A percentile compares a stretch with the other conserved stretches of the same genome.
phyloP scores from a whole-genome alignment of 2,797 vertebrate genomes.

The Diceros bicornis region DNA sequence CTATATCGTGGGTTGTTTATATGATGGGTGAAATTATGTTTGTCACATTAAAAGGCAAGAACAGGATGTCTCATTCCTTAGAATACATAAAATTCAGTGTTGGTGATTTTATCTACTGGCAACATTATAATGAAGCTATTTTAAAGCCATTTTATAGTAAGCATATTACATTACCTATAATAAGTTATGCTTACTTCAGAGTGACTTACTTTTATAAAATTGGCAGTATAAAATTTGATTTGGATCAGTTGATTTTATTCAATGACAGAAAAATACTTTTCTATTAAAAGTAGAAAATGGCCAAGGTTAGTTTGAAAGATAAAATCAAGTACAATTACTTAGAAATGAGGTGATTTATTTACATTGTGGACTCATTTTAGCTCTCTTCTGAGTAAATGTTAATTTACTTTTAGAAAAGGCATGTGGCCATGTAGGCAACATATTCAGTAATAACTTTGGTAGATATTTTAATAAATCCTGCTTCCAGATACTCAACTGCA shows the following conservation, averaged over 20 bases:
- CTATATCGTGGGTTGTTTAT: background rate
- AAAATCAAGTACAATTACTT: conserved; percentile 53
- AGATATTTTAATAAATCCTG: conserved; percentile 74
- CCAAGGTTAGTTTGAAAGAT: conserved; percentile 51
- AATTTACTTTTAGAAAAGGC: conserved; percentile 66
- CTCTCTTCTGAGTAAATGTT: conserved; percentile 69
- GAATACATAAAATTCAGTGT: background rate
- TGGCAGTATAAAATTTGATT: conserved; percentile 46
- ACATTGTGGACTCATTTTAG: conserved; percentile 62
- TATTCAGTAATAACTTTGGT: conserved; percentile 64
- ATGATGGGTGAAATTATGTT: background rate
- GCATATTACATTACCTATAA: background rate
- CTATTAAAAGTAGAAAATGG: conserved; percentile 59
- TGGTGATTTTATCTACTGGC: background rate
- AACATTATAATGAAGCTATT: conserved; percentile 36
- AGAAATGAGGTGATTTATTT: conserved; percentile 41
- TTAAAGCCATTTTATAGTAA: conserved; percentile 34
- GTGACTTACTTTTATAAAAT: conserved; percentile 54
- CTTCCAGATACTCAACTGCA: conserved; percentile 21
- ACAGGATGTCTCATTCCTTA: conserved; percentile 14
- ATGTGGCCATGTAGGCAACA: conserved; percentile 28
- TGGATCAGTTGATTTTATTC: conserved; percentile 50
- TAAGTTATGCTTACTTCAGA: conserved; percentile 38
- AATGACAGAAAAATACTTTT: conserved; percentile 31
- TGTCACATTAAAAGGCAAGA: conserved; percentile 76